Base-by-base conservation (phyloP, 1,140 invertebrate genomes). In the Brachionus plicatilis region DNA sequence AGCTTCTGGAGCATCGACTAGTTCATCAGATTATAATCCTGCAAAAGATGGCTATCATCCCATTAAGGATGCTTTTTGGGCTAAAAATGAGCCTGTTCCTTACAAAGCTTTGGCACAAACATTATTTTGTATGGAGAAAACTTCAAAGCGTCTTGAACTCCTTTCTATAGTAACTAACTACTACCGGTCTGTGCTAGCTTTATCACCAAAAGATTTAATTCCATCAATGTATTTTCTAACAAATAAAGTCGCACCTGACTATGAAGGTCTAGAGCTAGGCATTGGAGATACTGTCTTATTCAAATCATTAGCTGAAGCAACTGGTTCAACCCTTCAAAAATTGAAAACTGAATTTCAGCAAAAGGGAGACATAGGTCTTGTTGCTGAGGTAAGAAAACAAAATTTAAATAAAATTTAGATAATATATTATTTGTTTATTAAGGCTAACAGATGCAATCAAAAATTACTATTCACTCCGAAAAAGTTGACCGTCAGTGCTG, bases 121-220 rank as follows among this genome's bases (percentile, higher is more conserved):
- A 11, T 17, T 84, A n/a, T 29, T 47, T 76, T 85, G 66, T 66
- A 86, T 76, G 50, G 86, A 85, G 47, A 50, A 85, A 37, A 79
- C 72, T 2, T 47, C 84, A 45, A 78, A 65, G 3, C 72, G 97
- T 45, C 91, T 99, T 66, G 96, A 97, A 90, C 99, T 96, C 86
- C 93, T 99, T 24, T 95, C 98, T 90, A 96, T 96, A 85, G 88
- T 99, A 20, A 92, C 93, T 68, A 99, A 99, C 89, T 99, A 95
- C 88, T 94, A 98, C 47, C 92, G 96, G 27, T 98, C 96, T 0
- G 95, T 97, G 2, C 94, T 97, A 66, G 91, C 93, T 8, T 89
- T 98, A 5, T 94, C 92, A 41, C 95, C 96, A 0, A 92, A 94
- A 66, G 97, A 99, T 90, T 90, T 99, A 12, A 85, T 97, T 56